Evolutionary conservation across 2,888 invertebrate genomes (phyloP), one percentile per base, ranked within the genome.

Genomic region (Timandra comae): DNA sequence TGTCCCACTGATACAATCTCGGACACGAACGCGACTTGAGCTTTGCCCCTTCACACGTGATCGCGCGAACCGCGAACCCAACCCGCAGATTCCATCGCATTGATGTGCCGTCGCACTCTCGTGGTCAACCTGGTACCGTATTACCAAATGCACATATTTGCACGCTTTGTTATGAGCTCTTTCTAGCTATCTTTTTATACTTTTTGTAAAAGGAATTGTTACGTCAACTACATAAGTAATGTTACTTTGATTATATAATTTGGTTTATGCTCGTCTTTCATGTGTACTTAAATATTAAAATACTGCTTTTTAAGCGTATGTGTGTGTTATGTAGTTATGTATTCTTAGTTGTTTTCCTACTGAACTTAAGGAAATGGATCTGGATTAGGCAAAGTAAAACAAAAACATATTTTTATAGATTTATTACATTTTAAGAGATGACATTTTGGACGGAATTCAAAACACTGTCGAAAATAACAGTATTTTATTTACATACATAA

Each of bases 21-120:
- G 37, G 46, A 68, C 82, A 82, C 84, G 75, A 81, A 68, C 56
- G 66, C 63, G 69, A 77, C 78, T 67, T 70, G 75, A 68, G 72
- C 66, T 72, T 70, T 77, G 78, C 79, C 74, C 74, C 76, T 77
- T 82, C 81, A 84, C 84, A 82, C 84, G 73, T 81, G 82, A 80
- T 78, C 70, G 74, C 52, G 56, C 59, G 64, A 67, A 64, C 61
- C 52, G n/a, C n/a, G n/a, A n/a, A n/a, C n/a, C n/a, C n/a, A n/a
- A n/a, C n/a, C 62, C 53, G 34, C 35, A 71, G 81, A 84, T 82
- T 59, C 51, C 75, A 81, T 82, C 81, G 69, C 55, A 52, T 65
- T 70, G 74, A 77, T 74, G 71, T 69, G 62, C 65, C 58, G 52
- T 60, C 63, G 16, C 16, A 56, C 46, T 47, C 43, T 35, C 13